These are phyloP conservation scores for Clarias batrachus DNA, from an alignment of 2,113 vertebrate genomes.

Conservation along the genomic window DNA sequence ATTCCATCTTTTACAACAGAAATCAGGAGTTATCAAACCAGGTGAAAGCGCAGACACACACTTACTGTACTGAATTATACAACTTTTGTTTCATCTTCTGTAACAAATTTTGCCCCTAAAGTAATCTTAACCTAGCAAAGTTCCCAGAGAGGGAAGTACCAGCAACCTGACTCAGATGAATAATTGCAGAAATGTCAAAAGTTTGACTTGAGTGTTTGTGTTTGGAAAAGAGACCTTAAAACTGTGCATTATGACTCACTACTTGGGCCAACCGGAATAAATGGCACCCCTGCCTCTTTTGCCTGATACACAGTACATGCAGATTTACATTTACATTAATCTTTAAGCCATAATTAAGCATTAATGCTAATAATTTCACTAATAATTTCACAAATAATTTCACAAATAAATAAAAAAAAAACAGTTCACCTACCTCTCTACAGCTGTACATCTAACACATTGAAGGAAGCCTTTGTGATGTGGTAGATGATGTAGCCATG, in stretches of 20 bases:
- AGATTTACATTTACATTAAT: no score
- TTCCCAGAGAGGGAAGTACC: not conserved
- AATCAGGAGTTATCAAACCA: not conserved
- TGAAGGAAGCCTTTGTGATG: no score
- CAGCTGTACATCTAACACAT: no score
- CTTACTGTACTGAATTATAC: no score
- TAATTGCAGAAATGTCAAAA: not conserved
- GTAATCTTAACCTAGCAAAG: not conserved
- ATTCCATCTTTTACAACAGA: not conserved
- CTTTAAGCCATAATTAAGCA: no score
- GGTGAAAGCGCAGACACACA: not conserved
- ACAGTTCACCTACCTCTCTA: no score
- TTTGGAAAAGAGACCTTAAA: not conserved
- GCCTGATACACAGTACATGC: no score
- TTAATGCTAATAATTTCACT: no score
- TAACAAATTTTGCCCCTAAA: not conserved
- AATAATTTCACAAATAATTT: no score
- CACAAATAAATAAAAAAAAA: no score
- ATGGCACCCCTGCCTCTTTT: not conserved
- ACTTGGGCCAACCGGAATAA: not conserved
- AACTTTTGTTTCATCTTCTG: not conserved
- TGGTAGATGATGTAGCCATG: no score
- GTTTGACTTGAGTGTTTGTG: not conserved
- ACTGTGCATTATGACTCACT: not conserved
- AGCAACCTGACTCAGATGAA: not conserved